Conservation (phyloP, 2,888 invertebrate species). For the Therioaphis trifolii region DNA sequence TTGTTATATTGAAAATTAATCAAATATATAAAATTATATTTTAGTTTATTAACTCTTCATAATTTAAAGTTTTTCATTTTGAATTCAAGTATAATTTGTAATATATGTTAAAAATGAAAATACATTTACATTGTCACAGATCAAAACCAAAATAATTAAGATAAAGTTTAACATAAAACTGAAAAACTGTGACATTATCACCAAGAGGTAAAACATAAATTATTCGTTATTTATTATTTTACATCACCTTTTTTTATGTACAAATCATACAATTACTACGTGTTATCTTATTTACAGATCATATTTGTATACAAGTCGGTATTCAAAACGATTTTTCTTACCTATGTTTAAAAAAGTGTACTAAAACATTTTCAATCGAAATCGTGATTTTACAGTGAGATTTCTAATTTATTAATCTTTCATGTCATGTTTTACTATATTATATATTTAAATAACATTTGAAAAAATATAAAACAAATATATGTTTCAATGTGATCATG, state of each 20-base stretch:
- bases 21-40: no score
- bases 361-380: neutral
- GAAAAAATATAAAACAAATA: no score
- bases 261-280: neutral
- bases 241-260: constrained; percentile 5
- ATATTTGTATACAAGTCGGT: neutral
- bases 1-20: no score
- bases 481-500: no score
- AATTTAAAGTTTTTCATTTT: neutral
- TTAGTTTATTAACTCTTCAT: neutral
- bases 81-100: neutral
- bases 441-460: no score
- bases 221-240: constrained; percentile 39
- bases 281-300: constrained; percentile 11
- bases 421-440: neutral
- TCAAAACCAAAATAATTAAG: constrained; percentile 19
- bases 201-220: constrained; percentile 17
- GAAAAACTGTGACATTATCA: constrained; percentile 7
- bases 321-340: neutral
- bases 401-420: neutral
- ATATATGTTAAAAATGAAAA: neutral
- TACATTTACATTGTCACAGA: constrained; percentile 7
- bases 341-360: neutral
- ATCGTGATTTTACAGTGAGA: neutral
- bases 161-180: constrained; percentile 30